A percentile compares a stretch with the other conserved stretches of the same genome.
These are phyloP conservation scores for Prolemur simus DNA, from an alignment of 2,113 vertebrate species.

Conservation along the genomic window DNA sequence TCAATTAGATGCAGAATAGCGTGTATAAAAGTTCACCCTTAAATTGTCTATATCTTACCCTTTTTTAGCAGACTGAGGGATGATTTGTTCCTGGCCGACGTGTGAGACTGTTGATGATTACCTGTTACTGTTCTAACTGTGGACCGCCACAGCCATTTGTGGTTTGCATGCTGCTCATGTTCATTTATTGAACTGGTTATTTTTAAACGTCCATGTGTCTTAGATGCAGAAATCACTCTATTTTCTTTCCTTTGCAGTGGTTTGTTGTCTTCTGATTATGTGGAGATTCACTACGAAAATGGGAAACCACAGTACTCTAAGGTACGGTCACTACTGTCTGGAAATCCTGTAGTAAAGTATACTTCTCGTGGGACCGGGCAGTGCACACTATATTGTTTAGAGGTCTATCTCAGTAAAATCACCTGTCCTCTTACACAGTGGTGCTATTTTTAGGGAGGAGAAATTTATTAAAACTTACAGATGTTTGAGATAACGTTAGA, in stretches of 20 bases:
- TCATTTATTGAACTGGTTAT: conserved; percentile 7
- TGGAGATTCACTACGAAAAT: conserved; percentile 96
- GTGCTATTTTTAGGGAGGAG: neutral
- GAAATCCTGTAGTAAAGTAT: neutral
- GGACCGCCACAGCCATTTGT: neutral
- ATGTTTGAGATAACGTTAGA: neutral
- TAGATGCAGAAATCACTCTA: conserved; percentile 34
- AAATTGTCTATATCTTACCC: neutral
- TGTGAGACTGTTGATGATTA: neutral
- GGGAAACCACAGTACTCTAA: conserved; percentile 92
- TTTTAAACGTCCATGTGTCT: neutral
- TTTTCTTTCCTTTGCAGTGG: conserved; percentile 87
- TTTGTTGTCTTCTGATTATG: conserved; percentile 95
- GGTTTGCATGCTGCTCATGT: neutral
- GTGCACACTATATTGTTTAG: neutral
- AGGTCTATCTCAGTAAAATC: neutral
- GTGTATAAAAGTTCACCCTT: neutral
- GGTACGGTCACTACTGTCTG: conserved; percentile 83
- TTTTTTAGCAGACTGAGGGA: neutral
- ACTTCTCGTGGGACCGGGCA: neutral
- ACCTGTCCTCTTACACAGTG: neutral
- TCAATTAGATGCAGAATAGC: neutral
- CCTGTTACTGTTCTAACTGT: neutral
- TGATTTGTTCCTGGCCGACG: neutral
- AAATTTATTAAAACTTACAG: neutral